Conservation (phyloP, 2,888 invertebrate genomes). For the Xanthorhoe spadicearia region DNA sequence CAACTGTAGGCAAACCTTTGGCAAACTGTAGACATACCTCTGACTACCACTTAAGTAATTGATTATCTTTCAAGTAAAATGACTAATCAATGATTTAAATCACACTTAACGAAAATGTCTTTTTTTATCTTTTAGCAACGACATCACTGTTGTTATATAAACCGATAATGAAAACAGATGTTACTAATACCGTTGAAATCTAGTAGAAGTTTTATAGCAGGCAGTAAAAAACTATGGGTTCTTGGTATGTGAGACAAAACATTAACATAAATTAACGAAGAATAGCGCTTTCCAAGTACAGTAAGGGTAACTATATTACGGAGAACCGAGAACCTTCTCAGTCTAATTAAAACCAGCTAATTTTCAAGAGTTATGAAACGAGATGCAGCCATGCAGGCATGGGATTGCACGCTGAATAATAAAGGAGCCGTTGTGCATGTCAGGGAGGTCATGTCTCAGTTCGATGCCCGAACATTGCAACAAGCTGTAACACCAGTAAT, state of each 20-base stretch:
- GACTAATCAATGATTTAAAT: no score
- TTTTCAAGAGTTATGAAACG: conserved; percentile 56
- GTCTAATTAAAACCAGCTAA: conserved; percentile 10
- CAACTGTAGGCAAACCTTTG: no score
- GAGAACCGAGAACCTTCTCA: conserved; percentile 1
- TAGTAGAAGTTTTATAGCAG: no score
- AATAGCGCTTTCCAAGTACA: not conserved
- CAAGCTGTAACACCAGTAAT: conserved; percentile 22
- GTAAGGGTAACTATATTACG: not conserved
- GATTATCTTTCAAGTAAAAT: no score
- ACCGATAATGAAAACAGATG: no score
- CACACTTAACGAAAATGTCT: no score
- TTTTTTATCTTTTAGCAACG: no score
- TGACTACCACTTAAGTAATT: no score
- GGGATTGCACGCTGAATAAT: conserved; percentile 66
- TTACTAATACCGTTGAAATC: no score
- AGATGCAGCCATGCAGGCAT: conserved; percentile 58
- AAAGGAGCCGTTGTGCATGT: conserved; percentile 64
- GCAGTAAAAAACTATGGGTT: not conserved
- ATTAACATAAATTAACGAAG: not conserved
- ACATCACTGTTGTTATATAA: no score
- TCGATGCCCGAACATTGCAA: conserved; percentile 60
- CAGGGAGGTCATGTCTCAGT: conserved; percentile 74
- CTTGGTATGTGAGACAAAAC: not conserved
- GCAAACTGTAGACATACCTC: no score